phyloP scores from a whole-genome alignment of 2,797 vertebrate genomes.

The Mormyrus hasselquistii region DNA sequence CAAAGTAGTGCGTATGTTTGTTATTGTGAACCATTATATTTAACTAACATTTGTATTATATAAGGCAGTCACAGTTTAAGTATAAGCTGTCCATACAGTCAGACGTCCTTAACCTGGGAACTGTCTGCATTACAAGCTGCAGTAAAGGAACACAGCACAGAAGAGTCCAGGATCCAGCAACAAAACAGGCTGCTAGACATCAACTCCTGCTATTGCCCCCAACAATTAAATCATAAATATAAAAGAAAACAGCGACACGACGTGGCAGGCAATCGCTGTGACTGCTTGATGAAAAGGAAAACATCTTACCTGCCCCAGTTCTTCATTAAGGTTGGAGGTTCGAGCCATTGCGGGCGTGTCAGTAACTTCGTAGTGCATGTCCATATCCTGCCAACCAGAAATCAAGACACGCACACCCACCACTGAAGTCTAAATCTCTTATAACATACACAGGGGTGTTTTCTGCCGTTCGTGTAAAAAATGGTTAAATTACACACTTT shows the following conservation, averaged over 20 bases:
- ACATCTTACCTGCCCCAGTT: conserved; percentile 84
- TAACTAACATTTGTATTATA: background rate
- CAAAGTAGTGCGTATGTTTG: background rate
- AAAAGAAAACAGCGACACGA: background rate
- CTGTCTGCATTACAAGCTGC: background rate
- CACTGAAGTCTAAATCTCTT: background rate
- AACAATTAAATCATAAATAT: background rate
- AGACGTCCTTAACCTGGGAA: background rate
- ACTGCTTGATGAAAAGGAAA: no score
- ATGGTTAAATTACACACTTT: background rate
- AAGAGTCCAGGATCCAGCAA: background rate
- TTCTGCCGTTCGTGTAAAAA: background rate
- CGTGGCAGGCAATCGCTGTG: background rate
- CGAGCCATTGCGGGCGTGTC: conserved; percentile 94
- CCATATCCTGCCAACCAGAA: conserved; percentile 70
- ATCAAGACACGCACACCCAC: background rate
- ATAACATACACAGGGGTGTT: background rate
- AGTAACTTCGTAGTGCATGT: conserved; percentile 91
- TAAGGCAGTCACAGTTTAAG: background rate
- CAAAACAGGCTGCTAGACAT: background rate
- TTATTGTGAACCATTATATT: background rate
- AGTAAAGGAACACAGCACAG: background rate
- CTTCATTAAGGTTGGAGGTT: conserved; percentile 96
- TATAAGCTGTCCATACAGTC: background rate
- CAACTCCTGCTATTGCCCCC: background rate